phyloP scores from a whole-genome alignment of 2,113 vertebrate species.

The Daboia siamensis region DNA sequence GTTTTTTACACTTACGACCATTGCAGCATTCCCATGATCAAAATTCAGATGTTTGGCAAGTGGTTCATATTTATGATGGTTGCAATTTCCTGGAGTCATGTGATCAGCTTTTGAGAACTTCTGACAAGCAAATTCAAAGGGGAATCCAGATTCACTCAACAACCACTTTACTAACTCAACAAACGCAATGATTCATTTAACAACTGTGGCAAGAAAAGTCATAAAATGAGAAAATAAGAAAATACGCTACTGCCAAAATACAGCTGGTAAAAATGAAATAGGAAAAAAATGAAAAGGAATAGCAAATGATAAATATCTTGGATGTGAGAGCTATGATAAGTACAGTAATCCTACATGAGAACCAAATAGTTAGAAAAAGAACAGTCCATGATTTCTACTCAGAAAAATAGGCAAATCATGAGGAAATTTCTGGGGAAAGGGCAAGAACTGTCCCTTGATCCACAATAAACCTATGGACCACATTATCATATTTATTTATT shows the following conservation, averaged over 20 bases:
- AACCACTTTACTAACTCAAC: too few species aligned
- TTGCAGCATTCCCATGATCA: too few species aligned
- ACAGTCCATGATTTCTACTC: neutral
- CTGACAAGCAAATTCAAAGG: too few species aligned
- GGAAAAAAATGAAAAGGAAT: neutral
- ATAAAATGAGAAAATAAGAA: neutral
- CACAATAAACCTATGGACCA: neutral
- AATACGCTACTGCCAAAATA: neutral
- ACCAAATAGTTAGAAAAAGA: neutral
- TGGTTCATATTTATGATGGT: too few species aligned
- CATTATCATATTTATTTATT: neutral
- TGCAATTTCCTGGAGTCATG: too few species aligned
- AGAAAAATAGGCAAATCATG: neutral
- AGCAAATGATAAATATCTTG: neutral
- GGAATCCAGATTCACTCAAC: too few species aligned
- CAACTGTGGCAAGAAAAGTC: too few species aligned
- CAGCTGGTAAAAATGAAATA: neutral
- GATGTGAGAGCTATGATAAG: neutral
- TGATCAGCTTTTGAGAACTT: too few species aligned
- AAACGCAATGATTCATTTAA: too few species aligned
- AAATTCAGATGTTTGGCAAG: too few species aligned
- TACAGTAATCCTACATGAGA: neutral
- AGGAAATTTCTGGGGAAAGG: neutral
- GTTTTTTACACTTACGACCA: too few species aligned
- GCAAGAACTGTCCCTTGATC: neutral